Base-by-base conservation (phyloP, 2,888 invertebrate species). In the Acanthosepion esculentum region DNA sequence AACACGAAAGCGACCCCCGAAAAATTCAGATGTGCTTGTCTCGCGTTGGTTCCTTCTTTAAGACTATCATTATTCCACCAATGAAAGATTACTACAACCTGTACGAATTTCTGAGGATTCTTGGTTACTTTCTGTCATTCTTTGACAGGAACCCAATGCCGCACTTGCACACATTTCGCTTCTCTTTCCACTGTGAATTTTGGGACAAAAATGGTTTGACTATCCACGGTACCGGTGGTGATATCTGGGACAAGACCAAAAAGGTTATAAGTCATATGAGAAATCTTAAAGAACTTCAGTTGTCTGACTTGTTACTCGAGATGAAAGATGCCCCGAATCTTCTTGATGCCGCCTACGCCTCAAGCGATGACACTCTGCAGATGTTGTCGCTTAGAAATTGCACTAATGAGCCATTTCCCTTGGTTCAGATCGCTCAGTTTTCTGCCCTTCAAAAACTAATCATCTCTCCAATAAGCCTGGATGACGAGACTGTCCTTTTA, bases 21-120 rank as follows among this genome's bases (percentile, higher is more conserved):
- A 91, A 55, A 29, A 59, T 41, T 0, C 98, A 98, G 95, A 97
- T 98, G 95, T 98, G 98, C 96, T 97, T 98, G 91, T 98, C 98
- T 92, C 98, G 98, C 95, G 98, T 98, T 50, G 98, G 98, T 0
- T 98, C 97, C 94, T 98, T 98, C 96, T 98, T 98, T 96, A 98
- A 98, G 95, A 98, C 98, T 23, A 97, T 99, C 59, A 98, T 98
- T 33, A 98, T 99, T 95, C 98, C 98, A 64, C 98, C 98, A 0
- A 98, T 98, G 98, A 97, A 98, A 95, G 98, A 98, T 97, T 98
- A 98, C 96, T 98, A 98, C 97, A 98, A 98, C 97, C 98, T 99
- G 92, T 98, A 98, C 97, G 98, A 98, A 97, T 99, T 99, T 96
- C 98, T 99, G 98, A 98, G 98, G 95, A 98, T 98, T 98, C 97